A percentile compares a stretch with the other conserved stretches of the same genome.
phyloP scores from a whole-genome alignment of 2,888 invertebrate species.

The Sepioteuthis lessoniana region DNA sequence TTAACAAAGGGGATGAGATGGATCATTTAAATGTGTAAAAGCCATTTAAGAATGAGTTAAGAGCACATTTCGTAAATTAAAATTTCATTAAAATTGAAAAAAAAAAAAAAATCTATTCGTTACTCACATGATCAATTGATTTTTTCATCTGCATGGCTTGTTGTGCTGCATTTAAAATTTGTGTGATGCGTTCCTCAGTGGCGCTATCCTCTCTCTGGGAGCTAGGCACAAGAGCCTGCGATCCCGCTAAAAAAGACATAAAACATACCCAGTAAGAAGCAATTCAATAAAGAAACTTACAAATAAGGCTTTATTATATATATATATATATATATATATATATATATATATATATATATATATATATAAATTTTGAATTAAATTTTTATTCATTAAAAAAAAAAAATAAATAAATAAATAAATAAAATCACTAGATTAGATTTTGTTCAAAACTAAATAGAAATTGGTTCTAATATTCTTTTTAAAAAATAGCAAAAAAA shows the following conservation, averaged over 20 bases:
- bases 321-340: too few species aligned
- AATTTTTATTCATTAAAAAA: not conserved
- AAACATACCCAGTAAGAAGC: not conserved
- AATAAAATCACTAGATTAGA: not conserved
- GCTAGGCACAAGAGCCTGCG: slow-evolving; percentile 67
- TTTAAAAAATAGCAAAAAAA: not conserved
- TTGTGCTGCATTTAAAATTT: slow-evolving; percentile 93
- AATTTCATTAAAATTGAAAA: not conserved
- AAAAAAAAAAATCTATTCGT: slow-evolving; percentile 37
- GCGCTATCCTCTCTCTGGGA: slow-evolving; percentile 69
- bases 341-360: too few species aligned
- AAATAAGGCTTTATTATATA: too few species aligned
- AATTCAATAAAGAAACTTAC: not conserved
- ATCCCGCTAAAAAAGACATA: slow-evolving; percentile 57
- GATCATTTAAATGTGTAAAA: too few species aligned
- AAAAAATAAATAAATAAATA: not conserved
- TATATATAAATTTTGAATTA: too few species aligned
- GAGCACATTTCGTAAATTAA: not conserved
- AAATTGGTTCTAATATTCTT: not conserved
- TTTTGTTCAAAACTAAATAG: not conserved
- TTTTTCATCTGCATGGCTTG: slow-evolving; percentile 82
- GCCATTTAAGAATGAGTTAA: too few species aligned
- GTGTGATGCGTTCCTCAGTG: slow-evolving; percentile 93
- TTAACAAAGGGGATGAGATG: too few species aligned
- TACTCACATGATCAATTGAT: slow-evolving; percentile 68